These are phyloP conservation scores for Ptiloglossa arizonensis DNA, from an alignment of 1,140 invertebrate genomes.

Conservation along the genomic window DNA sequence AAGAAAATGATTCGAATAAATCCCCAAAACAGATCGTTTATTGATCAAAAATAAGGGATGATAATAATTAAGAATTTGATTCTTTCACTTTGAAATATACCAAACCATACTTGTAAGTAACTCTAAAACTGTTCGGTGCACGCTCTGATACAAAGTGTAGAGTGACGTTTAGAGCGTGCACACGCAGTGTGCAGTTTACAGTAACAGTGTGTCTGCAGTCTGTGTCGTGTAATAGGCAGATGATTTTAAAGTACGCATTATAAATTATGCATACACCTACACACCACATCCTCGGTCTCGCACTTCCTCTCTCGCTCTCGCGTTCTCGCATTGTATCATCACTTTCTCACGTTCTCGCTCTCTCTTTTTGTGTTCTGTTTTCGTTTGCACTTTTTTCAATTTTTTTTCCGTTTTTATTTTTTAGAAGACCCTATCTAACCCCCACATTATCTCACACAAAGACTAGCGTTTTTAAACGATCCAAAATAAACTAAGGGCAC, in stretches of 20 bases:
- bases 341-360: conserved; percentile 42
- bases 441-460: conserved; percentile 75
- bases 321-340: conserved; percentile 42
- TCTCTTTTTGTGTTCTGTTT: conserved; percentile 26
- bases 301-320: conserved; percentile 48
- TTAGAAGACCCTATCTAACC: conserved; percentile 74
- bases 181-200: conserved; percentile 71
- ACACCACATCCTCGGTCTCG: conserved; percentile 52
- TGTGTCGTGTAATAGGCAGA: conserved; percentile 72
- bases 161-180: conserved; percentile 62
- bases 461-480: conserved; percentile 78
- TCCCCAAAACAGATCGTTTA: conserved; percentile 78
- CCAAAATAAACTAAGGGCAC: conserved; percentile 81
- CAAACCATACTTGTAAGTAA: conserved; percentile 76
- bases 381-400: conserved; percentile 40
- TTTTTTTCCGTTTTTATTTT: conserved; percentile 60
- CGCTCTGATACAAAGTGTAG: conserved; percentile 68
- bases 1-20: conserved; percentile 59
- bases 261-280: conserved; percentile 60
- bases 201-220: conserved; percentile 73
- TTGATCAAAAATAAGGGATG: conserved; percentile 78
- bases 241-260: conserved; percentile 59
- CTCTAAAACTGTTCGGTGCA: conserved; percentile 73
- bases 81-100: conserved; percentile 71
- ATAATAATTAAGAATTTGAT: conserved; percentile 77